Evolutionary conservation across 2,797 vertebrate genomes (phyloP).

Genomic region (Falco naumanni): DNA sequence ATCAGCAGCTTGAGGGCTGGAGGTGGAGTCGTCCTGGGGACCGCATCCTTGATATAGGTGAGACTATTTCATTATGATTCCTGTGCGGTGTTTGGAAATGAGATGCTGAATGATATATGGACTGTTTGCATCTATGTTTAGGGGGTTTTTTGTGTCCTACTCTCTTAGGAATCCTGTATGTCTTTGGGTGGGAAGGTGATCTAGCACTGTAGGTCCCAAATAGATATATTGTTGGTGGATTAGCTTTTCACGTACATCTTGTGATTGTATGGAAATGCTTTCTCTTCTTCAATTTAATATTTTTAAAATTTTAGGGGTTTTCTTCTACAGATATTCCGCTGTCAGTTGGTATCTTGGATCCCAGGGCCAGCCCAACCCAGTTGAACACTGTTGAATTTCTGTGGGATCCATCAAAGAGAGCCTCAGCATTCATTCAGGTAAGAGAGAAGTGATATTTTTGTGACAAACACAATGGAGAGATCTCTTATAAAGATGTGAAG

Average conservation of each 20-base stretch:
- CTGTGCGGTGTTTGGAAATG: neutral
- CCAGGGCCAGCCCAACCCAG: slow-evolving; percentile 87
- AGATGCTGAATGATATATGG: neutral
- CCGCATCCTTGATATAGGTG: slow-evolving; percentile 92
- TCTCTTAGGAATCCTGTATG: neutral
- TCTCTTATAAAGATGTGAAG: neutral
- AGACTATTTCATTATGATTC: slow-evolving; percentile 50
- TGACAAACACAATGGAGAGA: neutral
- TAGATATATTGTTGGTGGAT: neutral
- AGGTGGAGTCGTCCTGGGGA: slow-evolving; percentile 93
- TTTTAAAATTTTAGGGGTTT: slow-evolving; percentile 79
- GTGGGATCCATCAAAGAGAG: slow-evolving; percentile 92
- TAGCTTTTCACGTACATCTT: slow-evolving; percentile 46
- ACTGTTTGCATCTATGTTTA: neutral
- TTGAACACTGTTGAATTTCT: slow-evolving; percentile 94
- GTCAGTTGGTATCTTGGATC: slow-evolving; percentile 92
- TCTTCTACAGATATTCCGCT: slow-evolving; percentile 90
- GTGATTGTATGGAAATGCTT: slow-evolving; percentile 44
- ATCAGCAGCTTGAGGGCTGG: slow-evolving; percentile 95
- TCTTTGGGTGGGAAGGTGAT: slow-evolving; percentile 1
- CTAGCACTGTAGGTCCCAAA: neutral
- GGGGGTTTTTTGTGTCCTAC: neutral
- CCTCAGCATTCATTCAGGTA: slow-evolving; percentile 95
- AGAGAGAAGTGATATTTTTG: neutral
- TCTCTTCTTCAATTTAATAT: slow-evolving; percentile 74